These are phyloP conservation scores for Tetraodon nigroviridis DNA, from an alignment of 2,113 vertebrate species.

Conservation along the genomic window DNA sequence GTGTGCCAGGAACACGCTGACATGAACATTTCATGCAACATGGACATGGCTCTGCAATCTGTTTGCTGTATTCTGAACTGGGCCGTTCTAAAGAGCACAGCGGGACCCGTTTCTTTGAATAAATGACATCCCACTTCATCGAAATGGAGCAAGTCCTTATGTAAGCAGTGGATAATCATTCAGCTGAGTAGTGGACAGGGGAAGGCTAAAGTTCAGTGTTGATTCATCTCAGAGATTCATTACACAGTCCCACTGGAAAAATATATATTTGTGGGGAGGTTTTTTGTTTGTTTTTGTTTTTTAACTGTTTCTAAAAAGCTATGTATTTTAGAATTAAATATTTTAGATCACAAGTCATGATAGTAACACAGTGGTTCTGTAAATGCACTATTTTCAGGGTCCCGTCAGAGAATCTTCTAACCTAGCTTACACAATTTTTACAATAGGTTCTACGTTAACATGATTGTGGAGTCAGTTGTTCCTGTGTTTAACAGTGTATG, in stretches of 20 bases:
- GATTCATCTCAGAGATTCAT: constrained; percentile 31
- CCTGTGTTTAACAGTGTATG: no score
- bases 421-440: no score
- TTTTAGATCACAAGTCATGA: background rate
- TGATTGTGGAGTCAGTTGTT: no score
- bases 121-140: constrained; percentile 14
- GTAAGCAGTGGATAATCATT: constrained; percentile 55
- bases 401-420: no score
- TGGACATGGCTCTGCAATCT: background rate
- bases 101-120: constrained; percentile 17
- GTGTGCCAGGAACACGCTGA: background rate
- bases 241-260: background rate
- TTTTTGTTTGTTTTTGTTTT: background rate
- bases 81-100: background rate
- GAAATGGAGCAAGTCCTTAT: constrained; percentile 33
- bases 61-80: background rate
- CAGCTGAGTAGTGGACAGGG: constrained; percentile 23
- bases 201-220: constrained; percentile 39
- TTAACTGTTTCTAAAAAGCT: background rate
- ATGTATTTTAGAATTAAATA: constrained; percentile 6
- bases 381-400: no score
- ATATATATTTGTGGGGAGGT: background rate
- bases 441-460: no score
- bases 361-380: no score
- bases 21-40: background rate